Evolutionary conservation across 2,113 vertebrate species (phyloP).

Genomic region (Daphoenositta chrysoptera): DNA sequence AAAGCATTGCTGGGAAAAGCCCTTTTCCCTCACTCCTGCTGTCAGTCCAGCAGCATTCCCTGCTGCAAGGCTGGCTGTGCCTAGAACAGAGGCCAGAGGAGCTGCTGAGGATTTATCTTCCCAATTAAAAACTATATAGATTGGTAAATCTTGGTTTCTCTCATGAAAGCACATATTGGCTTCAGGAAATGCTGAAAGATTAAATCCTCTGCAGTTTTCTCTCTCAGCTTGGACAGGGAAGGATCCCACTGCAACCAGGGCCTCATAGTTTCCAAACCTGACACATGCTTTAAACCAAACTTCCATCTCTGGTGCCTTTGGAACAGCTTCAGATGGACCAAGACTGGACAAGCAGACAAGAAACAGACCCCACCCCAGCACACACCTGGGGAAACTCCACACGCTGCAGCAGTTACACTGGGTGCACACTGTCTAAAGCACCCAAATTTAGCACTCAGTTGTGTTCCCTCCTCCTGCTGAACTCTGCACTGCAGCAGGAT

Average conservation of each 20-base stretch:
- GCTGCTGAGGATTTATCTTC: not conserved
- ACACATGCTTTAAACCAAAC: not conserved
- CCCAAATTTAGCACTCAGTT: not conserved
- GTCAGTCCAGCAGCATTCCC: not conserved
- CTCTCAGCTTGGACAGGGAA: not conserved
- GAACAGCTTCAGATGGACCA: not conserved
- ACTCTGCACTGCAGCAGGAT: not conserved
- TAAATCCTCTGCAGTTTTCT: not conserved
- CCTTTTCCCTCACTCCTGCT: not conserved
- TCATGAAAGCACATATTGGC: not conserved
- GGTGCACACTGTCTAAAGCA: not conserved
- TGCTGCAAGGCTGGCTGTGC: slow-evolving; percentile 20
- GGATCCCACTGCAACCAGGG: not conserved
- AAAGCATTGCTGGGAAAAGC: not conserved
- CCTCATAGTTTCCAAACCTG: not conserved
- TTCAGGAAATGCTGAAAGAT: not conserved
- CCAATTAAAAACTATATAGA: not conserved
- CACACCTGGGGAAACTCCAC: not conserved
- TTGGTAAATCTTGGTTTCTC: not conserved
- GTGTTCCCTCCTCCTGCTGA: not conserved
- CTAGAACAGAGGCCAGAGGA: not conserved
- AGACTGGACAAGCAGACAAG: not conserved
- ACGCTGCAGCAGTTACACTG: not conserved
- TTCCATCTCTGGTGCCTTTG: not conserved
- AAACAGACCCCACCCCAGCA: not conserved